Evolutionary conservation across 2,797 vertebrate species (phyloP).

Genomic region (Tenualosa ilisha): DNA sequence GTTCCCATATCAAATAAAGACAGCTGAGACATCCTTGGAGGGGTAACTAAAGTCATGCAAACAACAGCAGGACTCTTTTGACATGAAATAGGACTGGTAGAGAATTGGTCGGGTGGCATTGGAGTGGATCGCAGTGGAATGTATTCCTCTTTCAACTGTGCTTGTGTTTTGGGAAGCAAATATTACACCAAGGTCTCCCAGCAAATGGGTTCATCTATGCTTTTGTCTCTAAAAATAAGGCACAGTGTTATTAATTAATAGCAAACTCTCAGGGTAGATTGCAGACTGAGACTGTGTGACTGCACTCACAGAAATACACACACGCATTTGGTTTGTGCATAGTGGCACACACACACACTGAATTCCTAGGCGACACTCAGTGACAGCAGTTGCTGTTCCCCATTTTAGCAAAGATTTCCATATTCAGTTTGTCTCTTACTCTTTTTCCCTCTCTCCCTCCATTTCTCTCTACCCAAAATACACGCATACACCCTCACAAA

Average conservation of each 20-base stretch:
- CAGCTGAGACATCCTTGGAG: neutral
- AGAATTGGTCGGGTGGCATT: neutral
- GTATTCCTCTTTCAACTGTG: neutral
- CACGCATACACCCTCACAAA: neutral
- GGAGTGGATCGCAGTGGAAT: neutral
- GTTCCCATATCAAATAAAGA: neutral
- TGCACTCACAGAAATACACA: conserved; percentile 5
- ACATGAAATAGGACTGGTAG: neutral
- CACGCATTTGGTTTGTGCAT: neutral
- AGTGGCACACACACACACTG: neutral
- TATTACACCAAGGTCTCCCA: conserved; percentile 8
- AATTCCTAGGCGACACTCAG: conserved; percentile 5
- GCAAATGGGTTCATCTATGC: conserved; percentile 14
- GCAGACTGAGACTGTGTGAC: neutral
- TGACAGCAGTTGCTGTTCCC: conserved; percentile 20
- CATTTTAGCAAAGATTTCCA: neutral
- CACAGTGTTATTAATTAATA: conserved; percentile 31
- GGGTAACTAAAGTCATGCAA: neutral
- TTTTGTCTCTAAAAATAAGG: conserved; percentile 35
- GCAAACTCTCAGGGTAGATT: conserved; percentile 19
- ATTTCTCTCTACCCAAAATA: neutral
- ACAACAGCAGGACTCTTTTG: neutral
- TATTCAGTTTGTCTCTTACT: neutral
- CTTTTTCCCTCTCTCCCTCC: neutral
- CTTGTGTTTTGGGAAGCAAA: conserved; percentile 18